Base-by-base conservation (phyloP, 1,140 invertebrate genomes). In the Homarus americanus region DNA sequence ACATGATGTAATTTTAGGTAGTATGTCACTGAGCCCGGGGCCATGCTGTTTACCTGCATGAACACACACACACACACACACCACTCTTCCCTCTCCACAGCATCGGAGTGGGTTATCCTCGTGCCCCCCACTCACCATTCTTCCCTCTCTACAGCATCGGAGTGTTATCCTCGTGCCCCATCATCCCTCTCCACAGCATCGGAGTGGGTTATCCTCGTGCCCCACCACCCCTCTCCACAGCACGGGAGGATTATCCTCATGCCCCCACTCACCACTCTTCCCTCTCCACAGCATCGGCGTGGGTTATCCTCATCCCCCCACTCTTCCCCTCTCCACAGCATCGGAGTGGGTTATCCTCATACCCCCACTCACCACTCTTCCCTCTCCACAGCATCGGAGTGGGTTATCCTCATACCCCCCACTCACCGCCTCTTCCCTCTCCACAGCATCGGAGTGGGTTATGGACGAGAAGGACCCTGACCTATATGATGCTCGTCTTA, bases 401-500 rank as follows among this genome's bases (percentile, higher is more conserved):
- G 38, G 4, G n/a, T n/a, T n/a, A n/a, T n/a, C 49, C 44, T 28
- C 41, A n/a, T 0, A 20, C 38, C 72, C 34, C 32, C n/a, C 38
- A 28, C 24, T 28, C 41, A 10, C 17, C 28, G 4, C 20, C n/a
- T 40, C 58, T 38, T 36, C 36, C 15, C 58, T n/a, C n/a, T n/a
- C 36, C 44, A 15, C 91, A 92, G 91, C 86, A 4, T 84, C 91
- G 15, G 17, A 95, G 63, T 95, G 96, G 96, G 41, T 92, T 40
- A 85, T 92, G 75, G 92, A 93, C 85, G 92, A 93, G 72, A 87
- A 93, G 75, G 93, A 95, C 58, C 95, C 97, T 28, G 97, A 98
- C 94, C 94, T 96, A 1, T 99, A 98, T 93, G 98, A 98, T 93
- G 98, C 97, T 93, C 96, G 98, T 15, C 96, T 97, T 28, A 95